Base-by-base conservation (phyloP, 2,797 vertebrate genomes). In the Silurus lanzhouensis region DNA sequence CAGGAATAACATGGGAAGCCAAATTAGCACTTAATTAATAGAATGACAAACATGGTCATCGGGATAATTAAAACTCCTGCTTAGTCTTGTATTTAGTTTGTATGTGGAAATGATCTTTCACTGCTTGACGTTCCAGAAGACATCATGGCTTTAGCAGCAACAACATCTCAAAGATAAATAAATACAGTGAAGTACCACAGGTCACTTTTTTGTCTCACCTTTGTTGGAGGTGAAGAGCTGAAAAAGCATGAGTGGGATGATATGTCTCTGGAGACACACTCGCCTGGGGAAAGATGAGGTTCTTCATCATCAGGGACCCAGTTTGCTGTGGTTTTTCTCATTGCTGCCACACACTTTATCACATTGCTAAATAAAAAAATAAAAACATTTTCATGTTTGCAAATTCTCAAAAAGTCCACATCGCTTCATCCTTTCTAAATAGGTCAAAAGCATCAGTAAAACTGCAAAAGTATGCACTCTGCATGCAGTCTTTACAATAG, bases 241-340 rank as follows among this genome's bases (percentile, higher is more conserved):
- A 89, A n/a, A 89, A 91, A 93, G 76, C 31, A 92, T 93, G 93
- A 93, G 92, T 85, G 88, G 87, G 90, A 94, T 94, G 92, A 94
- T 94, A 91, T 87, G 92, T 94, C 94, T 92, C 95, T 87, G 48
- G 94, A 91, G 93, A 92, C 88, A 7, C 80, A 85, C 87, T 86
- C 84, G 89, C 92, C 90, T 92, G 89, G 87, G 88, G 89, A 92
- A 91, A 91, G 90, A 94, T 88, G 89, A 80, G 76, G 89, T 91
- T 92, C 93, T 95, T 94, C 90, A 93, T 95, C 93, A 94, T 94
- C 86, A 57, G 92, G 93, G 93, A 95, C 92, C 92, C 91, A 94
- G 90, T 93, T 94, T 85, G 89, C 88, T 91, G 90, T 83, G 89
- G 84, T 78, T 78, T 92, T 89, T 89, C 15, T 81, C 63, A 81